phyloP scores from a whole-genome alignment of 2,797 vertebrate species.

The Enteromius trimaculatus region DNA sequence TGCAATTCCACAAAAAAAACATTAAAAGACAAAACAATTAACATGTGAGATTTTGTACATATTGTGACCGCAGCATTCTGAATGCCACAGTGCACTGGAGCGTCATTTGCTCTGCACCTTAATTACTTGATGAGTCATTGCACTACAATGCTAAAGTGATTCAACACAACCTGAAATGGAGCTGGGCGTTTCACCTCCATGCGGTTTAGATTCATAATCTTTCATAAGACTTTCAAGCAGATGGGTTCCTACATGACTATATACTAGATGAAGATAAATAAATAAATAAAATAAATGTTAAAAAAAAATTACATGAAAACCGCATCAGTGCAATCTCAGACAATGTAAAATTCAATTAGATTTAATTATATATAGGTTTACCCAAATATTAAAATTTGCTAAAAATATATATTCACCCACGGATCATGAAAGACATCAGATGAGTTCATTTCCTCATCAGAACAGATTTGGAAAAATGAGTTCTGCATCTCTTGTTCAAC shows the following conservation, averaged over 20 bases:
- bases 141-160: constrained; percentile 25
- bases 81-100: background rate
- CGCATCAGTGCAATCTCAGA: background rate
- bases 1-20: background rate
- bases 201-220: constrained; percentile 7
- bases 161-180: background rate
- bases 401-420: background rate
- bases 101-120: background rate
- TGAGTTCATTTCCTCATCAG: background rate
- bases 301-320: background rate
- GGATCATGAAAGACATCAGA: background rate
- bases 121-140: constrained; percentile 27
- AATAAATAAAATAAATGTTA: too few relatives aligned
- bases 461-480: background rate
- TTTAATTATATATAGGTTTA: background rate
- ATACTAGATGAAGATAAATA: too few relatives aligned
- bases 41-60: background rate
- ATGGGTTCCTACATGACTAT: background rate
- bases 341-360: background rate
- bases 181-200: background rate
- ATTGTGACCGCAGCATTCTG: background rate
- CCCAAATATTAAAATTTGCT: background rate
- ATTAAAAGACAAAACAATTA: background rate
- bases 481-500: background rate
- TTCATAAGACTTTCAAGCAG: background rate